Percentiles rank a stretch among this genome's conserved stretches.
Conservation (phyloP, 2,113 vertebrate species). For the Boulengeromyrus knoepffleri region DNA sequence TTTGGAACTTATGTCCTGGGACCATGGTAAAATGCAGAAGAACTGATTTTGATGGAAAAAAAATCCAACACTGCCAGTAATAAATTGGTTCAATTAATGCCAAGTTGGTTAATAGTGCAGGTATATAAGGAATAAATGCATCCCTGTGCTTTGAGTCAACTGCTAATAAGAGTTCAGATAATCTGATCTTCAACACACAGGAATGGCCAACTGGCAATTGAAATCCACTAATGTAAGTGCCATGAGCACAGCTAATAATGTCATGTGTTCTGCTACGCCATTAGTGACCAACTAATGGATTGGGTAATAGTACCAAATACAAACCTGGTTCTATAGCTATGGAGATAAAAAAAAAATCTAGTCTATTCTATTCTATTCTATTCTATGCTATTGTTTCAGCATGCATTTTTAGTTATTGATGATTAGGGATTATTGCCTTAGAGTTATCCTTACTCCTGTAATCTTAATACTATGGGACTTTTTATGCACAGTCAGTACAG, state of each 20-base stretch:
- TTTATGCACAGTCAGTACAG: neutral
- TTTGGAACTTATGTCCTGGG: neutral
- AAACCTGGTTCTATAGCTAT: neutral
- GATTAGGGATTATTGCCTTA: neutral
- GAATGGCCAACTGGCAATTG: neutral
- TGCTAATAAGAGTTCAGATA: neutral
- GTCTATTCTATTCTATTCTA: neutral
- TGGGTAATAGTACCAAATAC: neutral
- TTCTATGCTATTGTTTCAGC: neutral
- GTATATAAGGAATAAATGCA: neutral
- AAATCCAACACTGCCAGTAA: neutral
- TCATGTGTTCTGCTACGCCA: neutral
- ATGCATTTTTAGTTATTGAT: neutral
- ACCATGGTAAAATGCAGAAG: neutral
- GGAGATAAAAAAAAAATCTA: neutral
- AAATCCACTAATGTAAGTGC: neutral
- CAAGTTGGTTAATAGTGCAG: neutral
- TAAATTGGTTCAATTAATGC: neutral
- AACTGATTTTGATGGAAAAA: neutral
- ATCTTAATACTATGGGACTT: neutral
- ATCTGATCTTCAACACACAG: neutral
- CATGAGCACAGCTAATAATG: neutral
- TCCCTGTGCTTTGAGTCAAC: neutral
- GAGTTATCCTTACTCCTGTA: neutral
- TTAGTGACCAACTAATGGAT: neutral